Evolutionary conservation across 2,888 invertebrate species (phyloP).

Genomic region (Drosophila barbarae): DNA sequence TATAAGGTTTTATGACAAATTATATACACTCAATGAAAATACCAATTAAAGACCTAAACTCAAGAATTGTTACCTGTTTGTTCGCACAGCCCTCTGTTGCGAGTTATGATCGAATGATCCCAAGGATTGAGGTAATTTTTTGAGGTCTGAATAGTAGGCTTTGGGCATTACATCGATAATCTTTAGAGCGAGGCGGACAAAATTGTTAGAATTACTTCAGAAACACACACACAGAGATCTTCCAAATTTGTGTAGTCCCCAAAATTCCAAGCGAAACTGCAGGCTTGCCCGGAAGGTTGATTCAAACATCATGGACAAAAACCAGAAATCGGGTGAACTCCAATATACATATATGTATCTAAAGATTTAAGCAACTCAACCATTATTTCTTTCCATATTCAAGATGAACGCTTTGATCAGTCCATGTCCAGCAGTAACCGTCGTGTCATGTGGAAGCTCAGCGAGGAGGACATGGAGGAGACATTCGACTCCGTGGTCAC

Average conservation of each 20-base stretch:
- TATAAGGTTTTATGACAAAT: constrained; percentile 61
- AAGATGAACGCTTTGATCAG: constrained; percentile 43
- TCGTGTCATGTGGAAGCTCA: constrained; percentile 56
- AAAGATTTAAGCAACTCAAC: neutral
- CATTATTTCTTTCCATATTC: neutral
- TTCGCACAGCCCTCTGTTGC: neutral
- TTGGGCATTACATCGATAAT: constrained; percentile 4
- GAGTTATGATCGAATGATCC: neutral
- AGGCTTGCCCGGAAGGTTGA: constrained; percentile 1
- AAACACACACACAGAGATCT: constrained; percentile 11
- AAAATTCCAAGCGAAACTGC: constrained; percentile 22
- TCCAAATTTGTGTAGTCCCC: constrained; percentile 19
- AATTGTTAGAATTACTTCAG: constrained; percentile 19
- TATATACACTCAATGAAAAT: constrained; percentile 58
- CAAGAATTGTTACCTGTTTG: neutral
- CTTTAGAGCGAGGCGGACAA: constrained; percentile 1
- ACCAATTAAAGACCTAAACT: constrained; percentile 57
- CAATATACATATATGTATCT: too few relatives aligned
- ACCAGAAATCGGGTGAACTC: constrained; percentile 47
- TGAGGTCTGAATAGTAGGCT: neutral
- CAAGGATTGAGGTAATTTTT: neutral
- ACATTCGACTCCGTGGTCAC: constrained; percentile 58
- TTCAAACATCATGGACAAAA: constrained; percentile 45
- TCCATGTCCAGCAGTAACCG: constrained; percentile 54
- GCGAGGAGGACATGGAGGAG: constrained; percentile 41